Evolutionary conservation across 2,888 invertebrate species (phyloP).

Genomic region (Cerastoderma edule): DNA sequence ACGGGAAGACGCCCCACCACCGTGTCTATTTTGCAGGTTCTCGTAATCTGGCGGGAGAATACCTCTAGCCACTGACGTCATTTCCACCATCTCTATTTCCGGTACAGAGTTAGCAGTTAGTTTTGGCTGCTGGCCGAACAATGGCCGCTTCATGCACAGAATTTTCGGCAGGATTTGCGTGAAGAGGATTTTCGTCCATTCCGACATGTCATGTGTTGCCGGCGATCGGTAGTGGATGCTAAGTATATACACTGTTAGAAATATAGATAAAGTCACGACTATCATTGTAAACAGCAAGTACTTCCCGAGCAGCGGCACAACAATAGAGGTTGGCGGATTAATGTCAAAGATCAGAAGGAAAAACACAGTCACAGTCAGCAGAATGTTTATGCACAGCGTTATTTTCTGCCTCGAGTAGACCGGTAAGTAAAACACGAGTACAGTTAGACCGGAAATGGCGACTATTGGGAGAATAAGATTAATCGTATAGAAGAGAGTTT

Average conservation of each 20-base stretch:
- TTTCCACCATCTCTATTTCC: conserved; percentile 23
- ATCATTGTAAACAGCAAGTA: conserved; percentile 99
- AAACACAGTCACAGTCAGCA: conserved; percentile 99
- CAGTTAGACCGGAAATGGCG: conserved; percentile 96
- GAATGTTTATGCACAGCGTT: conserved; percentile 96
- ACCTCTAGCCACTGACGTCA: conserved; percentile 5
- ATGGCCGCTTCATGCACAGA: conserved; percentile 94
- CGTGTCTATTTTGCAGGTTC: conserved; percentile 31
- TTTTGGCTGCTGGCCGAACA: conserved; percentile 5
- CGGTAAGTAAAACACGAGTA: conserved; percentile 97
- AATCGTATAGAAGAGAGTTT: conserved; percentile 96
- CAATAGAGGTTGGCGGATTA: conserved; percentile 98
- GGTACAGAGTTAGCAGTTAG: background rate
- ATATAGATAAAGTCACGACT: conserved; percentile 96
- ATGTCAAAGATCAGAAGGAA: conserved; percentile 98
- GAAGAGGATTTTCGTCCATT: conserved; percentile 97
- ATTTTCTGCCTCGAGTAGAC: conserved; percentile 99
- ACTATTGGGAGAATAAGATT: conserved; percentile 98
- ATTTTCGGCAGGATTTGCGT: conserved; percentile 96
- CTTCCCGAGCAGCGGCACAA: conserved; percentile 96
- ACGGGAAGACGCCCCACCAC: conserved; percentile 24
- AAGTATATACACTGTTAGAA: conserved; percentile 97
- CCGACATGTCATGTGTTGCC: conserved; percentile 98
- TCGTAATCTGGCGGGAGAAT: conserved; percentile 25
- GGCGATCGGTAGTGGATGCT: conserved; percentile 99